These are phyloP conservation scores for Microhierax caerulescens DNA, from an alignment of 2,797 vertebrate species.

Conservation along the genomic window DNA sequence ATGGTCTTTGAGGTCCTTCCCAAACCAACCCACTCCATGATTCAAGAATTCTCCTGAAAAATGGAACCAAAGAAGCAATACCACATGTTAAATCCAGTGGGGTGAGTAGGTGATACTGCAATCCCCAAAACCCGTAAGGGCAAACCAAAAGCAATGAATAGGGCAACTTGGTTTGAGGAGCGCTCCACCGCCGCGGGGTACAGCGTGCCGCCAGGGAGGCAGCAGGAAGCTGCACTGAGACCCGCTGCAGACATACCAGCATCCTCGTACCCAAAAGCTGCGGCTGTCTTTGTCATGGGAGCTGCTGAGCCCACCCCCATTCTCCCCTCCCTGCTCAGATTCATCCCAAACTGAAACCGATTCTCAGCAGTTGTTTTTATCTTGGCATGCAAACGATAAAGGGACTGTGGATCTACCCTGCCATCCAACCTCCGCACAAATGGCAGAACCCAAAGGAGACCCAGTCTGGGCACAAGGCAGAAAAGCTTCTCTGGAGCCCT, in stretches of 20 bases:
- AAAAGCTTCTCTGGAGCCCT: not conserved
- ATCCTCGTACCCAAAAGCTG: fast-evolving
- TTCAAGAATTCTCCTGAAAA: not conserved
- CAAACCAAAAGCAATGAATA: not conserved
- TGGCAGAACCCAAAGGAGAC: not conserved
- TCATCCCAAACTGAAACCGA: not conserved
- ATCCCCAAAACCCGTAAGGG: not conserved
- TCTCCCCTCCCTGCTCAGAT: not conserved
- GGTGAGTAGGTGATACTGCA: fast-evolving
- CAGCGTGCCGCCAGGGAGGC: fast-evolving
- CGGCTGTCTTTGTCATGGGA: fast-evolving
- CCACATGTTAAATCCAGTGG: not conserved
- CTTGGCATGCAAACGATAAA: fast-evolving
- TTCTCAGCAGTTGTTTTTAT: not conserved
- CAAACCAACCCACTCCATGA: too few relatives aligned
- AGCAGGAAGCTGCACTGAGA: fast-evolving
- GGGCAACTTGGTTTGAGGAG: not conserved
- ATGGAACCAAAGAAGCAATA: fast-evolving
- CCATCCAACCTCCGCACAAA: not conserved
- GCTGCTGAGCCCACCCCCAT: not conserved
- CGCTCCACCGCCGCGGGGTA: fast-evolving
- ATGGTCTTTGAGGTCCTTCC: too few relatives aligned
- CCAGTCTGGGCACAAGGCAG: not conserved
- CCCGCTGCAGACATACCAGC: fast-evolving
- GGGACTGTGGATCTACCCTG: not conserved